Percentiles rank a stretch among this genome's conserved stretches.
Conservation (phyloP, 2,797 vertebrate genomes). For the Moxostoma hubbsi region DNA sequence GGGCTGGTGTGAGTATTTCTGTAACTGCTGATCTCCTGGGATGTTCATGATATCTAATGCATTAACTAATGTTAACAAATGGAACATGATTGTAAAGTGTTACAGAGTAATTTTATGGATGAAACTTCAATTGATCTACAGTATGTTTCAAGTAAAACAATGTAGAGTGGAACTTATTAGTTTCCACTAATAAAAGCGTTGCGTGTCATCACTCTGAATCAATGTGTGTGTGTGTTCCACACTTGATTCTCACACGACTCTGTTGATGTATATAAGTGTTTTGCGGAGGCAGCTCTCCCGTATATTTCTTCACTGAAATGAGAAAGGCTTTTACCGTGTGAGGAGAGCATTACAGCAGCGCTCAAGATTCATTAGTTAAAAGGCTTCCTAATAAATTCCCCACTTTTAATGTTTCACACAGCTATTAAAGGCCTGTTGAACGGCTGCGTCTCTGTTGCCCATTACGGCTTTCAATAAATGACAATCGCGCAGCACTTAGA, state of each 20-base stretch:
- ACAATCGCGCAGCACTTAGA: constrained; percentile 69
- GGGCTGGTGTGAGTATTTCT: too few species aligned
- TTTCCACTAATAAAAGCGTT: not conserved
- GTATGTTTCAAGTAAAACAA: too few species aligned
- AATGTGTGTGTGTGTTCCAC: not conserved
- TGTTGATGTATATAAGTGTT: not conserved
- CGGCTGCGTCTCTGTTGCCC: constrained; percentile 64
- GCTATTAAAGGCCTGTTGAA: constrained; percentile 71
- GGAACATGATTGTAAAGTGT: too few species aligned
- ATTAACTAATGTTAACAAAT: too few species aligned
- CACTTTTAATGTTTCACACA: constrained; percentile 74
- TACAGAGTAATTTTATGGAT: too few species aligned
- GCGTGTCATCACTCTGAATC: not conserved
- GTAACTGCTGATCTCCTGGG: too few species aligned
- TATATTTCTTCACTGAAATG: constrained; percentile 74
- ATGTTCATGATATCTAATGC: too few species aligned
- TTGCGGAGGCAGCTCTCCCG: constrained; percentile 47
- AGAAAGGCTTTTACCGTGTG: constrained; percentile 74
- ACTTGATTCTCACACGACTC: not conserved
- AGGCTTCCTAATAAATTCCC: constrained; percentile 64
- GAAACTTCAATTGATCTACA: too few species aligned
- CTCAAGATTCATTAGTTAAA: constrained; percentile 76
- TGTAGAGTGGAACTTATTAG: too few species aligned
- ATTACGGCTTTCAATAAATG: constrained; percentile 80
- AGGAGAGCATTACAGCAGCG: constrained; percentile 41